phyloP scores from a whole-genome alignment of 2,113 vertebrate species.

The Excalfactoria chinensis region DNA sequence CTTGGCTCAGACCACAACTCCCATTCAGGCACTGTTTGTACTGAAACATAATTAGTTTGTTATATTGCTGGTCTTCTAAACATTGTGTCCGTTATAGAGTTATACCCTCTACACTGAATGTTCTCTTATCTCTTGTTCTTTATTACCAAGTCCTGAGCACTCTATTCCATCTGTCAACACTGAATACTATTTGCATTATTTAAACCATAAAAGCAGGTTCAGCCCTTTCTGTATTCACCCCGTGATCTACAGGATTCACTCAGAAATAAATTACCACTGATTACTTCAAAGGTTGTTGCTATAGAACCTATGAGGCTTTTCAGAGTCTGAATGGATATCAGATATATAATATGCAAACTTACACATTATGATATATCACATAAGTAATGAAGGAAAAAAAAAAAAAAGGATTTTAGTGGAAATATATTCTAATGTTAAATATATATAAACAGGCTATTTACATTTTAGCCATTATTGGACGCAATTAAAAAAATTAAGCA shows the following conservation, averaged over 20 bases:
- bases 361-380: not conserved
- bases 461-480: not conserved
- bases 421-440: not conserved
- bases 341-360: not conserved
- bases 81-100: not conserved
- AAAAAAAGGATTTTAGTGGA: not conserved
- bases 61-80: conserved; percentile 6
- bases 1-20: not conserved
- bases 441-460: not conserved
- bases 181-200: conserved; percentile 17
- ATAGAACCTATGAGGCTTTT: not conserved
- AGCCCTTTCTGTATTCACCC: not conserved
- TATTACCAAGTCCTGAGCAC: not conserved
- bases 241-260: accelerated
- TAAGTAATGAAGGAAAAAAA: not conserved
- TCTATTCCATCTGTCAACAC: conserved; percentile 28
- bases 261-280: not conserved
- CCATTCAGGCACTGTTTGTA: conserved; percentile 39
- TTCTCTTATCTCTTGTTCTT: conserved; percentile 34
- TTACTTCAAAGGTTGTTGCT: not conserved
- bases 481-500: not conserved
- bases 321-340: not conserved
- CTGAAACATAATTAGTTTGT: conserved; percentile 53
- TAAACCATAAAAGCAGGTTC: conserved; percentile 4
- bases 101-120: conserved; percentile 14